Base-by-base conservation (phyloP, 2,797 vertebrate species). In the Melopsittacus undulatus region DNA sequence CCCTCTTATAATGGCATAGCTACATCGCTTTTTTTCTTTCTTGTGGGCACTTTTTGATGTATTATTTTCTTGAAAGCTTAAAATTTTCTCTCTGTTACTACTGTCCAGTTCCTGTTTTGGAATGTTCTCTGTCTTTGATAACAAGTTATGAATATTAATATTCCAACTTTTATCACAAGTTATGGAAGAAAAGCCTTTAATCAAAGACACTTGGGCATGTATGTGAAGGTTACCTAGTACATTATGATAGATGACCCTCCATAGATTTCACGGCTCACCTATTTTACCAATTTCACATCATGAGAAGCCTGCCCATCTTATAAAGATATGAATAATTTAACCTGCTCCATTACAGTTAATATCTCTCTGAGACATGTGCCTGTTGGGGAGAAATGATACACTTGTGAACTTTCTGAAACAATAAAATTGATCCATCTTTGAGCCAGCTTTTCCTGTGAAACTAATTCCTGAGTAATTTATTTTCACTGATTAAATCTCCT, bases 251-350 rank as follows among this genome's bases (percentile, higher is more conserved):
- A 92, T 49, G 57, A 63, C 12, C 29, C 63, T 84, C 49, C 87
- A 11, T 5, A 63, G 56, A 48, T 75, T 36, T 29, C 78, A 70
- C 48, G 72, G 61, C 82, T 91, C 90, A 40, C 54, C 66, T 78
- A 0, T 78, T 93, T 81, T 38, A 61, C 38, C 14, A 21, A 76
- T 61, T 84, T 81, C 49, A 59, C 19, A 13, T 2, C 3, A 1
- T 62, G 80, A 88, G 36, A 63, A 92, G 16, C 52, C 70, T 94
- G 56, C 56, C 51, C 27, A 43, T 79, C 82, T 70, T 40, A 70
- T 11, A 91, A 83, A 93, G 54, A 66, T 42, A 51, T 75, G 73
- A 94, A 83, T 88, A 81, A 94, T 62, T 91, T 80, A 93, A 90
- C 81, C 46, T 90, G 27, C 43, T 75, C 82, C 61, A 29, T 70